phyloP scores from a whole-genome alignment of 2,888 invertebrate genomes.

The Oscheius sp. region DNA sequence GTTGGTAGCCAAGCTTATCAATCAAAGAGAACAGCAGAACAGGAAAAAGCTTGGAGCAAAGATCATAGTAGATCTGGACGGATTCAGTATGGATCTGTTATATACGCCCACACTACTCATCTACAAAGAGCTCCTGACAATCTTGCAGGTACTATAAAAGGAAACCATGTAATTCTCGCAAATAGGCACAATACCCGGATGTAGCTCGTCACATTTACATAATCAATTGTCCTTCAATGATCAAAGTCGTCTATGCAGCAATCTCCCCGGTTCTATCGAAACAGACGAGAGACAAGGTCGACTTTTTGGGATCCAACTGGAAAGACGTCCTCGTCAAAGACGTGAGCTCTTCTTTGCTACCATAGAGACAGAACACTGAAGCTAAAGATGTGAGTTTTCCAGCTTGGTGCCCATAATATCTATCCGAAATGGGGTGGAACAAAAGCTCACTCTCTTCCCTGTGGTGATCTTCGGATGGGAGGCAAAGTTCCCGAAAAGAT shows the following conservation, averaged over 20 bases:
- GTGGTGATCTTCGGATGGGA: slow-evolving; percentile 64
- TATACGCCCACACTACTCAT: slow-evolving; percentile 62
- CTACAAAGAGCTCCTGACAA: slow-evolving; percentile 61
- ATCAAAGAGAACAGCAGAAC: slow-evolving; percentile 41
- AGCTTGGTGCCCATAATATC: slow-evolving; percentile 55
- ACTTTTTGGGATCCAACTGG: slow-evolving; percentile 55
- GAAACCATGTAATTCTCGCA: background rate
- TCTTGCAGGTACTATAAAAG: slow-evolving; percentile 53
- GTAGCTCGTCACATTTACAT: slow-evolving; percentile 20
- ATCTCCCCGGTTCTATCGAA: slow-evolving; percentile 21
- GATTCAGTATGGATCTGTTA: slow-evolving; percentile 65
- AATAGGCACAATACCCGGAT: slow-evolving; percentile 20
- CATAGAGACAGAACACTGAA: background rate
- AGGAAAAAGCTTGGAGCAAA: slow-evolving; percentile 61
- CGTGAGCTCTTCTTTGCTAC: slow-evolving; percentile 15
- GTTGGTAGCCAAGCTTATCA: slow-evolving; percentile 59
- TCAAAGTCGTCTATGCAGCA: slow-evolving; percentile 13
- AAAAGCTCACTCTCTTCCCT: slow-evolving; percentile 41
- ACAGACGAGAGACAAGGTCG: slow-evolving; percentile 22
- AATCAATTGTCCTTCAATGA: slow-evolving; percentile 10
- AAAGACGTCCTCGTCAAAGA: slow-evolving; percentile 49
- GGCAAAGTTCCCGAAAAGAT: slow-evolving; percentile 59
- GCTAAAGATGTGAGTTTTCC: background rate
- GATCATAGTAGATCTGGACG: slow-evolving; percentile 68
- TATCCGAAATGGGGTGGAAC: slow-evolving; percentile 61